Conservation (phyloP, 2,113 vertebrate species). For the Cyphomyrus discorhynchus region DNA sequence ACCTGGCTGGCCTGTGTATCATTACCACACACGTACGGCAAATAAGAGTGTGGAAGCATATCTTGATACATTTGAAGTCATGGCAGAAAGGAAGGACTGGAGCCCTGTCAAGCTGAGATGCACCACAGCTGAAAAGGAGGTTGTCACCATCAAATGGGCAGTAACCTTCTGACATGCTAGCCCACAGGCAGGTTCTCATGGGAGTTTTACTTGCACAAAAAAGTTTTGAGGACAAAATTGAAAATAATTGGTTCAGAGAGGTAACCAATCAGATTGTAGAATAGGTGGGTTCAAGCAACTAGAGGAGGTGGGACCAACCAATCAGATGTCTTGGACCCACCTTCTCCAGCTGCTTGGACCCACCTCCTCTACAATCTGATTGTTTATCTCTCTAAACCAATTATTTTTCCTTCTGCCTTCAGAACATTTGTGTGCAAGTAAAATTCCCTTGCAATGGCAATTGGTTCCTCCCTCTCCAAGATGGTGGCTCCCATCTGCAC, state of each 20-base stretch:
- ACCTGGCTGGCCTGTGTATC: neutral
- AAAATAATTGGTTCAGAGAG: no score
- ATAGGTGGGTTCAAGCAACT: no score
- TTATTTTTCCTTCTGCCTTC: no score
- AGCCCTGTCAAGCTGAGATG: neutral
- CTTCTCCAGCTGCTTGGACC: no score
- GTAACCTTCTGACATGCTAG: neutral
- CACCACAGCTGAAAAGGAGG: neutral
- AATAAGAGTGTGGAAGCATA: neutral
- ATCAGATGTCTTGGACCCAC: no score
- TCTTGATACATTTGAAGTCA: neutral
- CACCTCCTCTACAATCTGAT: no score
- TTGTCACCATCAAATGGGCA: neutral
- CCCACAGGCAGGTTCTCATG: neutral
- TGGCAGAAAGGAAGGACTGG: neutral
- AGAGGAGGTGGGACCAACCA: no score
- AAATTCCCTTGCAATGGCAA: neutral
- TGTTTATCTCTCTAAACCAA: no score
- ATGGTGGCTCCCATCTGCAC: neutral
- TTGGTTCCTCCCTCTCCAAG: neutral
- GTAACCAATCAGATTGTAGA: no score
- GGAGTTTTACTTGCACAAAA: no score
- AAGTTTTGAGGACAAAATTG: no score
- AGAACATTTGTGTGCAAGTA: no score
- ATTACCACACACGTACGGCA: neutral